A percentile compares a stretch with the other conserved stretches of the same genome.
phyloP scores from a whole-genome alignment of 2,113 vertebrate species.

The Ptychochromis oligacanthus region DNA sequence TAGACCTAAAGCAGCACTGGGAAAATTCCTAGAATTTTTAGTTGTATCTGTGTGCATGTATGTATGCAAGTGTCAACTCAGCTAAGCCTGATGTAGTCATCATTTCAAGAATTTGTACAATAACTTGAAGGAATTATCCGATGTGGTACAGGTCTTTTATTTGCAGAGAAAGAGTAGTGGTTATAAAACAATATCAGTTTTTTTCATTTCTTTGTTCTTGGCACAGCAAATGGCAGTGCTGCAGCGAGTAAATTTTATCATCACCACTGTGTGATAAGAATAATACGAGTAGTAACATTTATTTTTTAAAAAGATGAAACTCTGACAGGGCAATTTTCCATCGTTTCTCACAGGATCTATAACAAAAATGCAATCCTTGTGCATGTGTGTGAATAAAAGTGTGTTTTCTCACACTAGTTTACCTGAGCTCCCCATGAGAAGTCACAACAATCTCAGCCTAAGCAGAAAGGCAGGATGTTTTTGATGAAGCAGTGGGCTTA shows the following conservation, averaged over 20 bases:
- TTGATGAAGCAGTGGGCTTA: constrained; percentile 84
- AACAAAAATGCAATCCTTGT: not conserved
- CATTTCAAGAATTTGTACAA: not conserved
- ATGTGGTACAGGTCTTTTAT: not conserved
- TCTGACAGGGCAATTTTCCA: not conserved
- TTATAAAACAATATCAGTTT: not conserved
- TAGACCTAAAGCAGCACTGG: not conserved
- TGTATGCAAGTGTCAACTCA: not conserved
- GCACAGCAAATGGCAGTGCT: not conserved
- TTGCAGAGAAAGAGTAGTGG: not conserved
- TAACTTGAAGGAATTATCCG: not conserved
- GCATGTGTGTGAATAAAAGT: not conserved
- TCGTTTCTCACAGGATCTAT: not conserved
- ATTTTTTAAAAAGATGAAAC: not conserved
- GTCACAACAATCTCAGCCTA: constrained; percentile 74
- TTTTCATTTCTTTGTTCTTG: not conserved
- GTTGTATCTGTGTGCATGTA: not conserved
- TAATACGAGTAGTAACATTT: not conserved
- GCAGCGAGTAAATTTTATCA: not conserved
- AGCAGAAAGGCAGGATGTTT: constrained; percentile 84
- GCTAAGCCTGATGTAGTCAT: not conserved
- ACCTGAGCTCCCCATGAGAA: constrained; percentile 70
- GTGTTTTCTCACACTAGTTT: constrained; percentile 27
- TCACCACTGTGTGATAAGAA: not conserved
- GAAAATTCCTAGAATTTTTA: not conserved